Conservation (phyloP, 2,888 invertebrate genomes). For the Tuberolachnus salignus region DNA sequence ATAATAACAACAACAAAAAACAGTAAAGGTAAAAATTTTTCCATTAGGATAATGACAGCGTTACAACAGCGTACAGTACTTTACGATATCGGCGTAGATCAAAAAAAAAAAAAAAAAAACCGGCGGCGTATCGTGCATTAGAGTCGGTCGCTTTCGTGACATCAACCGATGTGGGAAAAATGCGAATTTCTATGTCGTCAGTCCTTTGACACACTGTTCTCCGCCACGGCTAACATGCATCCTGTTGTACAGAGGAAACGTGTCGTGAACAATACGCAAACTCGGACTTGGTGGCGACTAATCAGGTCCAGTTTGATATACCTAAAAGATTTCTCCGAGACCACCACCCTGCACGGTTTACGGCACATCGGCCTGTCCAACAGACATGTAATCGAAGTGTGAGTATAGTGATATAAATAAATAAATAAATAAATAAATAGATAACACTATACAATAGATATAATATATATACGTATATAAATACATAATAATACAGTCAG, state of each 20-base stretch:
- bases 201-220: neutral
- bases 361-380: slow-evolving; percentile 64
- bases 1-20: too few species aligned
- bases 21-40: slow-evolving; percentile 23
- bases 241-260: neutral
- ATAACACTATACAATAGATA: too few species aligned
- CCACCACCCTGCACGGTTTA: slow-evolving; percentile 66
- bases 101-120: slow-evolving; percentile 40
- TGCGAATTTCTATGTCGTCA: slow-evolving; percentile 39
- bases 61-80: slow-evolving; percentile 16
- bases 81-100: slow-evolving; percentile 44
- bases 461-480: too few species aligned
- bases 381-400: slow-evolving; percentile 66
- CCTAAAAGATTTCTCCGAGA: slow-evolving; percentile 63
- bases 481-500: too few species aligned
- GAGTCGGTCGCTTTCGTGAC: slow-evolving; percentile 45
- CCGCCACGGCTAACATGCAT: slow-evolving; percentile 18
- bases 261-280: neutral
- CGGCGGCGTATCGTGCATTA: slow-evolving; percentile 48
- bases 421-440: too few species aligned
- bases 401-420: slow-evolving; percentile 55
- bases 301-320: slow-evolving; percentile 47
- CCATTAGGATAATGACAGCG: slow-evolving; percentile 51
- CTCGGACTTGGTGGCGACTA: neutral
- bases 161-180: slow-evolving; percentile 53